Percentiles rank a stretch among this genome's conserved stretches.
Evolutionary conservation across 2,113 vertebrate genomes (phyloP).

Genomic region (Phaetusa simplex): DNA sequence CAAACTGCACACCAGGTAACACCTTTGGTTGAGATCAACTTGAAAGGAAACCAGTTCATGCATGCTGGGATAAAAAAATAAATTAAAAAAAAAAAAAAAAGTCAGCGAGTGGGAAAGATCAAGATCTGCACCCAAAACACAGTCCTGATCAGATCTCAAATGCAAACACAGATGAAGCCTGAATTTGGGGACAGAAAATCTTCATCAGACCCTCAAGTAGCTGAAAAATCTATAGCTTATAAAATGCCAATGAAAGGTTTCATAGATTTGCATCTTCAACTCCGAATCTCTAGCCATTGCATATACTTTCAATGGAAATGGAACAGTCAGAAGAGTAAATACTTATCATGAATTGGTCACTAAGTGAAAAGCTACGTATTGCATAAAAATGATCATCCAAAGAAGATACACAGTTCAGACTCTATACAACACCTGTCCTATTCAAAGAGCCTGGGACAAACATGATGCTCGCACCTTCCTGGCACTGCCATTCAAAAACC

Average conservation of each 20-base stretch:
- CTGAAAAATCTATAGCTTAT: not conserved
- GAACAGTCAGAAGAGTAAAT: not conserved
- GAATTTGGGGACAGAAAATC: not conserved
- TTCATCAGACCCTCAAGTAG: not conserved
- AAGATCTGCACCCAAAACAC: not conserved
- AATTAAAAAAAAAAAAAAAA: not conserved
- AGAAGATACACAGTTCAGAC: not conserved
- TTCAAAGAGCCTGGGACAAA: not conserved
- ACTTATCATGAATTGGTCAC: not conserved
- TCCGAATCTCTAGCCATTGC: not conserved
- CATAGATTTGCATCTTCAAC: not conserved
- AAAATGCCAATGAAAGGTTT: not conserved
- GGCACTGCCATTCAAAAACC: not conserved
- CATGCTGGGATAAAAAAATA: not conserved
- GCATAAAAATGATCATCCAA: not conserved
- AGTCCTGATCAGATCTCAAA: not conserved
- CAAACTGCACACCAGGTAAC: not conserved
- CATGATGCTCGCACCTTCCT: not conserved
- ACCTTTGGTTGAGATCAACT: not conserved
- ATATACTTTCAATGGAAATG: not conserved
- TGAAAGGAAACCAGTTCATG: not conserved
- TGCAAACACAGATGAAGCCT: not conserved
- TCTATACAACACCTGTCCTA: not conserved
- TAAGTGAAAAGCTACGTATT: not conserved
- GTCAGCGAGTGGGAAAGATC: not conserved